Conservation (phyloP, 2,113 vertebrate species). For the Pluvialis apricaria region DNA sequence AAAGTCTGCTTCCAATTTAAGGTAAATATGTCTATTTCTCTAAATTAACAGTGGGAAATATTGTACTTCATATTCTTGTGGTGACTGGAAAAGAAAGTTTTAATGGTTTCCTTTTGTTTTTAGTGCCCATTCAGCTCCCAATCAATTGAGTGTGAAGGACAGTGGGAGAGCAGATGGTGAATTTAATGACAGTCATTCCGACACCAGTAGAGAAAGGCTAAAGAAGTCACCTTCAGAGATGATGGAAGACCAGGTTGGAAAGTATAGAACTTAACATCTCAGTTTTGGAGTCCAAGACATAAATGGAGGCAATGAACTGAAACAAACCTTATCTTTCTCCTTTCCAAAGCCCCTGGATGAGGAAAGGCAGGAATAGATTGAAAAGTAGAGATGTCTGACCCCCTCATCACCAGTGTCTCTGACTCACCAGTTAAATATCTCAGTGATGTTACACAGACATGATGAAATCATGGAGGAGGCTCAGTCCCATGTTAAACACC, state of each 20-base stretch:
- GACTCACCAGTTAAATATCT: not conserved
- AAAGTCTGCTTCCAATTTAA: constrained; percentile 74
- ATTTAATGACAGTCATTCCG: constrained; percentile 77
- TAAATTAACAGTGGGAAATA: not conserved
- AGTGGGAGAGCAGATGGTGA: constrained; percentile 79
- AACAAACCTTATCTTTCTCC: not conserved
- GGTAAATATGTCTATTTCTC: constrained; percentile 59
- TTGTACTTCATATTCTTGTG: not conserved
- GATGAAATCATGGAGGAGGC: not conserved
- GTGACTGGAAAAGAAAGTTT: constrained; percentile 7
- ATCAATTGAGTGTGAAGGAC: constrained; percentile 80
- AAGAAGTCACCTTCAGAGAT: constrained; percentile 67
- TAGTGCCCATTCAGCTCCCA: constrained; percentile 68
- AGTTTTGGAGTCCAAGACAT: not conserved
- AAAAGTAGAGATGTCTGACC: not conserved
- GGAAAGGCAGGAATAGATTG: not conserved
- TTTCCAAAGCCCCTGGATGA: not conserved
- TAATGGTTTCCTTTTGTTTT: constrained; percentile 26
- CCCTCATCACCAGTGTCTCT: not conserved
- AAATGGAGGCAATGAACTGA: not conserved
- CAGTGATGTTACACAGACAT: not conserved
- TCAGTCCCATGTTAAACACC: not conserved
- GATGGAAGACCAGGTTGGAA: constrained; percentile 63
- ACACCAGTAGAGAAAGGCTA: constrained; percentile 63
- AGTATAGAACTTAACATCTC: constrained; percentile 32